Evolutionary conservation across 1,140 invertebrate species (phyloP).

Genomic region (Euwallacea fornicatus): DNA sequence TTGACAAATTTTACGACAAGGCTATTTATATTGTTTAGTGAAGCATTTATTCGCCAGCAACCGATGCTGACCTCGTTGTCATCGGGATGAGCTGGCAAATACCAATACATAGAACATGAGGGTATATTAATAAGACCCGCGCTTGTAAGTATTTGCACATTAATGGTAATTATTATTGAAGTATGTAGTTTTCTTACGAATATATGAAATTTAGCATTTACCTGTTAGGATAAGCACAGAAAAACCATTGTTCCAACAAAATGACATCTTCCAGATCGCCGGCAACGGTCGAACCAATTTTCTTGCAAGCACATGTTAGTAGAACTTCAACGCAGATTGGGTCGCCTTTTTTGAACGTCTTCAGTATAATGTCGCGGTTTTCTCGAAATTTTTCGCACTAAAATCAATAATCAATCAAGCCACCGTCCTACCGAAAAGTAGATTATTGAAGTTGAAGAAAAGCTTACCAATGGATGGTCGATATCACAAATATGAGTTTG

Average conservation of each 20-base stretch:
- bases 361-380: conserved; percentile 41
- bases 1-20: no score
- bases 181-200: no score
- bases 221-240: conserved; percentile 66
- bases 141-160: no score
- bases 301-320: conserved; percentile 66
- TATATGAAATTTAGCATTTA: conserved; percentile 47
- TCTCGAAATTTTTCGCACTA: conserved; percentile 42
- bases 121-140: no score
- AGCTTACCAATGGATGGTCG: conserved; percentile 59
- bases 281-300: conserved; percentile 50
- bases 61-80: no score
- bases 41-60: no score
- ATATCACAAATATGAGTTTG: conserved; percentile 60
- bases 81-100: no score
- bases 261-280: conserved; percentile 55
- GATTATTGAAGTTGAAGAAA: neutral
- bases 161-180: no score
- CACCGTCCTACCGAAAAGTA: neutral
- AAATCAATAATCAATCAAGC: conserved; percentile 19
- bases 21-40: no score
- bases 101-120: no score
- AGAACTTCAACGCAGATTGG: conserved; percentile 75
- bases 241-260: conserved; percentile 75
- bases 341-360: conserved; percentile 62